phyloP scores from a whole-genome alignment of 1,140 invertebrate species.

The Nasonia vitripennis region DNA sequence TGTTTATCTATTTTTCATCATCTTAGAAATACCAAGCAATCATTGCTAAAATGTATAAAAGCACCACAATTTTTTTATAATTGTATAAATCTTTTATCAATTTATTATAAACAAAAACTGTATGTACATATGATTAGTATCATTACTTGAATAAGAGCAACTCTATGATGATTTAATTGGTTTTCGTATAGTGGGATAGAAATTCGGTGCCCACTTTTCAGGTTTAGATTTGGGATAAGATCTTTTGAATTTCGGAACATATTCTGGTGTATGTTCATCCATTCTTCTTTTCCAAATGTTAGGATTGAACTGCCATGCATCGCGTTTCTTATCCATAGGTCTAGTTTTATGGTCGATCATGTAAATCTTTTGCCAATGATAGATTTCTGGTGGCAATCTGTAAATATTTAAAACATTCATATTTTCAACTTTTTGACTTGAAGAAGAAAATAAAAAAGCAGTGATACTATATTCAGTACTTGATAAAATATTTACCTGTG shows the following conservation, averaged over 20 bases:
- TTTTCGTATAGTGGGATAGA: conserved; percentile 74
- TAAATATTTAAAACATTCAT: conserved; percentile 48
- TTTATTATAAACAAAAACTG: conserved; percentile 1
- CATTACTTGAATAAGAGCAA: conserved; percentile 4
- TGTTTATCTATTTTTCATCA: background rate
- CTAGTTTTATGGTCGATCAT: conserved; percentile 81
- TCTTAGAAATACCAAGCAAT: background rate
- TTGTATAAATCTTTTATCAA: background rate
- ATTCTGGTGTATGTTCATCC: conserved; percentile 80
- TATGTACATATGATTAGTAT: conserved; percentile 2
- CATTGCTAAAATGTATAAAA: background rate
- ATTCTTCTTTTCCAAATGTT: conserved; percentile 78
- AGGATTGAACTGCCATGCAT: conserved; percentile 80
- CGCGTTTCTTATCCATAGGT: conserved; percentile 79
- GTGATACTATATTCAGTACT: background rate
- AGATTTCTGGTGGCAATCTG: conserved; percentile 79
- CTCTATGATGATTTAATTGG: background rate
- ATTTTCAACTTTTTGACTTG: conserved; percentile 18
- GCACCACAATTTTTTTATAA: background rate
- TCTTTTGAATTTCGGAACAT: conserved; percentile 80
- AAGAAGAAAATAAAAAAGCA: conserved; percentile 33
- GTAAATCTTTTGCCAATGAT: conserved; percentile 87
- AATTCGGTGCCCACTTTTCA: conserved; percentile 77
- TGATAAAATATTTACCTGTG: conserved; percentile 64
- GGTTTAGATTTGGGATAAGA: conserved; percentile 76